Base-by-base conservation (phyloP, 2,113 vertebrate genomes). In the Dicaeum eximium region DNA sequence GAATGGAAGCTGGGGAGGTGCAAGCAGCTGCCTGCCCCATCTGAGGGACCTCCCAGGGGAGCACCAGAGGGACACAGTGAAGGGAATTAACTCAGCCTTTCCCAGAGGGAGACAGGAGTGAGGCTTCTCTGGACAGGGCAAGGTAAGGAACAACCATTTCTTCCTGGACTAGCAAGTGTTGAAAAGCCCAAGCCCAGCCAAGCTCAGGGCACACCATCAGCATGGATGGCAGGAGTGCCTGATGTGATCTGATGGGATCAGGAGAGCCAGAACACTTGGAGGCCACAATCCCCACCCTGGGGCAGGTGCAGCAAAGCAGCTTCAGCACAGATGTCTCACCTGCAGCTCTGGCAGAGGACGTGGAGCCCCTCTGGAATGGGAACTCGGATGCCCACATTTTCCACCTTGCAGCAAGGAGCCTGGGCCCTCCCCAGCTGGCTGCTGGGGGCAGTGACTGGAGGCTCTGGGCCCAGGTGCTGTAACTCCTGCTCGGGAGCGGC, bases 41-140 rank as follows among this genome's bases (percentile, higher is more conserved):
- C 95, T 84, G 95, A 98, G 15, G 83, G 51, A 7, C 97, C 96
- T 35, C 95, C 95, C 65, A 96, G 66, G 30, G 95, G 96, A 30
- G 97, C 10, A 2, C 79, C 61, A 8, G 93, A 30, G 96, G 93
- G 48, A 97, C 20, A 13, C 40, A 20, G 95, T 65, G 75, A 96
- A 92, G 44, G 98, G 69, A 88, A 97, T 90, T 3, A 93, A 96
- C 69, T 97, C 86, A 27, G 95, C 96, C 95, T 96, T 98, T 44
- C 97, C 97, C 96, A 97, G 95, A 61, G 92, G 97, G 96, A 98
- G 95, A 19, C 96, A 96, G 81, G 96, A 98, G 37, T 42, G 72
- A 74, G 94, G 96, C 60, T 98, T 95, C 88, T 87, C 91, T 95
- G 97, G 92, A 62, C 31, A 57, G 80, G 53, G 50, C 70, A 54